Base-by-base conservation (phyloP, 2,797 vertebrate genomes). In the Rhinella marina region DNA sequence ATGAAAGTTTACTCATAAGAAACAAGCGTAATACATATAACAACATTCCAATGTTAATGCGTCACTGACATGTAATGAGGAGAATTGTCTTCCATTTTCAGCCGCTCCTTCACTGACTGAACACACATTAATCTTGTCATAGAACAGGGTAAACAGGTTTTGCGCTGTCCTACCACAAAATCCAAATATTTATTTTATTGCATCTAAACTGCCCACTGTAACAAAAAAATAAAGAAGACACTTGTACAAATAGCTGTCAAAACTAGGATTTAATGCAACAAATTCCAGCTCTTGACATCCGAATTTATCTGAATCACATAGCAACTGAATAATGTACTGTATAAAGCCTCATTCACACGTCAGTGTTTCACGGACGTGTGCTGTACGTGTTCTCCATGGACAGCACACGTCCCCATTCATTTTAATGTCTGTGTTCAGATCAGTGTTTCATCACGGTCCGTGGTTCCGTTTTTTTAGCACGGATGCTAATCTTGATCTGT, bases 101-200 rank as follows among this genome's bases (percentile, higher is more conserved):
- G 41, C 72, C 41, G 10, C 13, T 75, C 72, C 72, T 41, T 48
- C 72, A 50, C 32, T 75, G 72, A 75, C 19, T 75, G 48, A 75
- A 0, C 66, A 12, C 41, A 75, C 29, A 72, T 11, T 72, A 17
- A 19, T 75, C 25, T 41, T 72, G 70, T 32, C 16, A 41, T 48
- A 23, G 5, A 75, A 75, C 72, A 75, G 72, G 72, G 72, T 48
- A n/a, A 75, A 75, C 72, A 75, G 72, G 72, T 75, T 75, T 75
- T 75, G 10, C 8, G 1, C 23, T 75, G 72, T 75, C 72, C 9
- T 13, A 75, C 32, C 41, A 75, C 72, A 50, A 48, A 75, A 10
- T 41, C 41, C 41, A 21, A 48, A 29, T 25, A 7, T 13, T 13
- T 13, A 68, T 73, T 48, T 73, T 48, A 73, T 73, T 50, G 41